Base-by-base conservation (phyloP, 30 jellyfish, hydroid and myxozoan genomes). In the Aurelia coerulea region DNA sequence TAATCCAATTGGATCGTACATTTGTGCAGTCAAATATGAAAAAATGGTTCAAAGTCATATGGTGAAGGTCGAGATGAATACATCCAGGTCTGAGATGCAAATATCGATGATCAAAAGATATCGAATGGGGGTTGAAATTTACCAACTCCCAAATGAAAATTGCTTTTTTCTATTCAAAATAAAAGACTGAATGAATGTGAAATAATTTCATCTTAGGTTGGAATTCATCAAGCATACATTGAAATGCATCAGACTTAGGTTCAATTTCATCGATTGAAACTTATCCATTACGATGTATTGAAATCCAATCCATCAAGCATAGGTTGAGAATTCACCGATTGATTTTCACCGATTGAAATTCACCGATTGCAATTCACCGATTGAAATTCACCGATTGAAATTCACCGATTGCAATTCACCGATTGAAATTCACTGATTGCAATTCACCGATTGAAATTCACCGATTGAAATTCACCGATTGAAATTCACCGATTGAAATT, bases 31-130 rank as follows among this genome's bases (percentile, higher is more conserved):
- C 0, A 23, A 23, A 23, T 65, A 65, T 65, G 39, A n/a, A n/a
- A n/a, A n/a, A n/a, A n/a, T n/a, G 74, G 74, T 65, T 65, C 50
- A 65, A 65, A 65, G 3, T 65, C 74, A 65, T 34, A 14, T 65
- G 74, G 23, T 65, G 5, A 8, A 65, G 74, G 74, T 65, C 37
- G 74, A 65, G 74, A 65, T 37, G 49, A 37, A 37, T 37, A 37
- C 49, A 37, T 37, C 5, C 5, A 37, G 49, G 49, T 37, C 49
- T 37, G 49, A 37, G 46, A 37, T 37, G 4, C 46, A 37, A 2
- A 37, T 4, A 37, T 37, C 4, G 46, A 37, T 37, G 37, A 11
- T 2, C 2, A 7, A 65, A 65, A 65, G 15, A 37, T 10, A 65
- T 65, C 8, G 41, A 65, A 19, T 17, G 74, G 74, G 34, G 41